Conservation (phyloP, 2,888 invertebrate genomes). For the Acanthosepion esculentum region DNA sequence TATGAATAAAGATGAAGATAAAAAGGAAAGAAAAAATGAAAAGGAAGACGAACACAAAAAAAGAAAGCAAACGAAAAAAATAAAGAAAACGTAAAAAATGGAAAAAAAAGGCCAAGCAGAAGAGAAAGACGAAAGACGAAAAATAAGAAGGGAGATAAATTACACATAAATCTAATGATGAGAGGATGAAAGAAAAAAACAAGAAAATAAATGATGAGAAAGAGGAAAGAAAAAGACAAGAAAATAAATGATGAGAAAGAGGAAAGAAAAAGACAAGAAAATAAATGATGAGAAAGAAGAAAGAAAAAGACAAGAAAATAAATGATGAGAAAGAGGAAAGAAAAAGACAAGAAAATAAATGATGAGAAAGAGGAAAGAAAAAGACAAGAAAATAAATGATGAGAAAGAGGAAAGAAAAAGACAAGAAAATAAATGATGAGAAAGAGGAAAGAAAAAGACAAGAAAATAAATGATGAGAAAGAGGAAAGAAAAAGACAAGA, state of each 20-base stretch:
- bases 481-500: too few species aligned
- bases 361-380: not conserved
- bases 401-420: not conserved
- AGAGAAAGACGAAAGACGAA: too few species aligned
- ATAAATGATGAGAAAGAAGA: too few species aligned
- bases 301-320: not conserved
- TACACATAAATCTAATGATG: not conserved
- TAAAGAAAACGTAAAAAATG: not conserved
- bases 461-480: too few species aligned
- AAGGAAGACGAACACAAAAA: too few species aligned
- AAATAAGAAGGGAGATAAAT: not conserved
- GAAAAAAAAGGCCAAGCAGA: not conserved
- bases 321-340: not conserved
- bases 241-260: not conserved
- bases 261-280: accelerated
- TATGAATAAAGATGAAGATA: not conserved
- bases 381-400: not conserved
- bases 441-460: not conserved
- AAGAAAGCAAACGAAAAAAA: not conserved
- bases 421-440: not conserved
- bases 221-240: not conserved
- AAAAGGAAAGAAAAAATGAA: too few species aligned
- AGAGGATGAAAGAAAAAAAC: not conserved
- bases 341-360: too few species aligned
- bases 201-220: not conserved